Evolutionary conservation across 2,888 invertebrate species (phyloP), one percentile per base, ranked within the genome.

Genomic region (Rhagium mordax): DNA sequence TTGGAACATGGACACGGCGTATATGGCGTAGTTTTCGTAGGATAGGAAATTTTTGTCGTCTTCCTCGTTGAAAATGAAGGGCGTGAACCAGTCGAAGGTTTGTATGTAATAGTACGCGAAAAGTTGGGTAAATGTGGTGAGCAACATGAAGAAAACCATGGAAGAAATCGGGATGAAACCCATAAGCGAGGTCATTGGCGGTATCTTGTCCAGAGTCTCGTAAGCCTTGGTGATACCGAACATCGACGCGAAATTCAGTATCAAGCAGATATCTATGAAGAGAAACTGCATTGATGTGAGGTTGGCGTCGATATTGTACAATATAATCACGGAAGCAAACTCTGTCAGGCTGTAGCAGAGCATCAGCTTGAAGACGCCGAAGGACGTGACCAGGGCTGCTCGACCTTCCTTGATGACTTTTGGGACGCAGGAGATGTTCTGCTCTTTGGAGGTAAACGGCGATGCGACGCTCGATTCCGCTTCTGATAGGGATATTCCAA

Each of bases 281-380:
- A 94, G 87, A 82, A 92, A 94, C 82, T 93, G 90, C 55, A 91
- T 82, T 74, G 92, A 92, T 2, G 91, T 90, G 69, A 93, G 82
- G 82, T 92, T 92, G 15, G 88, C 88, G 76, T 91, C 90, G 83
- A 93, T 93, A 41, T 89, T 88, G 87, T 98, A 98, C 0, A 98
- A 89, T 62, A 98, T 93, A 81, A 97, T 94, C 29, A 97, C 96
- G 0, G 97, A 96, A 66, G 94, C 90, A 88, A 98, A 98, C 86
- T 98, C 97, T 0, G 96, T 94, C 64, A 98, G 90, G 27, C 97
- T 97, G 89, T 98, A 99, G 0, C 96, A 94, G 0, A 98, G 95
- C 98, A 99, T 99, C 89, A 97, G 98, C 84, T 98, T 98, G 90
- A 99, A 99, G 75, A 98, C 95, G 0, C 98, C 97, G 88, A 98